These are phyloP conservation scores for Cantharis lateralis DNA, from an alignment of 2,888 invertebrate species.

Conservation along the genomic window DNA sequence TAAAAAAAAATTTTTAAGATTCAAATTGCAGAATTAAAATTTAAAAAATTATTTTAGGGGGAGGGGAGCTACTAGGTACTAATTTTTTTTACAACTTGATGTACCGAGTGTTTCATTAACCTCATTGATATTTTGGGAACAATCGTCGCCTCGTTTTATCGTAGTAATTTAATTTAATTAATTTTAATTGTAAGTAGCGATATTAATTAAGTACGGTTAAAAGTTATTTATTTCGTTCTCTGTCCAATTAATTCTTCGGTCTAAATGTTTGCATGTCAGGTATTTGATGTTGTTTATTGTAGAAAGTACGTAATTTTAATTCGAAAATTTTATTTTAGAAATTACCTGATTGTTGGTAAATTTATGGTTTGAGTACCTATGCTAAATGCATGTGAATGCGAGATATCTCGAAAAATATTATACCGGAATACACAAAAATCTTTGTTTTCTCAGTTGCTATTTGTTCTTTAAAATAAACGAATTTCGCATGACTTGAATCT, in stretches of 20 bases:
- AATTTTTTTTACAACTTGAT: not conserved
- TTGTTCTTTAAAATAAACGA: not conserved
- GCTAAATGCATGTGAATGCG: not conserved
- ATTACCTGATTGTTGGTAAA: not conserved
- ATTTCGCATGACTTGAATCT: not conserved
- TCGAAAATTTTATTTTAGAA: not conserved
- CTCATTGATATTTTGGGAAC: not conserved
- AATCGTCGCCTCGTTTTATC: not conserved
- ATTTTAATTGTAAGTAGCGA: not conserved
- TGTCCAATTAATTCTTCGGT: not conserved
- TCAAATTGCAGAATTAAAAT: no score
- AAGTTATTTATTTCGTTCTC: not conserved
- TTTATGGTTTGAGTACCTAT: not conserved
- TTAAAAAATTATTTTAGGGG: no score
- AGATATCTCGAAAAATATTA: not conserved
- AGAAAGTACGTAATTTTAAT: not conserved
- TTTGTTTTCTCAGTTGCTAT: not conserved
- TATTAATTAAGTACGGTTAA: not conserved
- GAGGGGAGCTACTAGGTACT: no score
- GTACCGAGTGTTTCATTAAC: not conserved
- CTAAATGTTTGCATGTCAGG: not conserved
- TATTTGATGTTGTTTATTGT: not conserved
- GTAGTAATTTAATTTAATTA: not conserved
- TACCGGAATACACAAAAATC: slow-evolving; percentile 1
- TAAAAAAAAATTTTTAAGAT: not conserved